Evolutionary conservation across 2,797 vertebrate species (phyloP), one percentile per base, ranked within the genome.

Genomic region (Acanthurus tractus): DNA sequence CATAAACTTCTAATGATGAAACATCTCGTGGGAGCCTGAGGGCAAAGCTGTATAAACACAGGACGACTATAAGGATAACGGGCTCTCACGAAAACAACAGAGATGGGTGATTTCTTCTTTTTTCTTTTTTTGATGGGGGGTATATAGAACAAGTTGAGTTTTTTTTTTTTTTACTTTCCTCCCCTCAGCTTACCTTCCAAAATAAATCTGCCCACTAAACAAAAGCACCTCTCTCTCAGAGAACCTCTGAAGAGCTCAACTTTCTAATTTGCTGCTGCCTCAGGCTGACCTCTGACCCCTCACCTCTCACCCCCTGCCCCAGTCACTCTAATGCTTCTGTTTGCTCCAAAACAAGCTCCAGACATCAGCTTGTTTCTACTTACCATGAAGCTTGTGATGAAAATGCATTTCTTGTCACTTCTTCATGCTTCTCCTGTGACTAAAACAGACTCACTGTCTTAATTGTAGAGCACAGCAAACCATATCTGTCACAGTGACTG

Each of bases 131-230:
- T 1, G 0, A 4, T 29, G 29, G 29, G 29, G 29, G 29, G 29
- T 7, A 34, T 7, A 0, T 45, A 56, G 45, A 53, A 34, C 4
- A 18, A 57, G 7, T 40, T 12, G 17, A 52, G 20, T 13, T 14
- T 49, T 44, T 53, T 22, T 18, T 20, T 54, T 66, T 34, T 34
- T 34, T 34, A 34, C 20, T 12, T 1, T 49, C 54, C 44, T 23
- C 18, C 38, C 29, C 8, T 48, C 15, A 36, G 38, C 15, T 1
- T 34, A 53, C 57, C 79, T 83, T 79, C 74, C 64, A 72, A 76
- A 78, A 87, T 90, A 85, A 90, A 90, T 88, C 90, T 68, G 78
- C 44, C 74, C 15, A 0, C 65, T 5, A 49, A 82, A 91, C 84
- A 89, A 93, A 90, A 73, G 62, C 56, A 29, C 76, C 49, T 11